A percentile compares a stretch with the other conserved stretches of the same genome.
These are phyloP conservation scores for Pocillopora damicornis DNA, from an alignment of 64 coral and sea anemone genomes.

Conservation along the genomic window DNA sequence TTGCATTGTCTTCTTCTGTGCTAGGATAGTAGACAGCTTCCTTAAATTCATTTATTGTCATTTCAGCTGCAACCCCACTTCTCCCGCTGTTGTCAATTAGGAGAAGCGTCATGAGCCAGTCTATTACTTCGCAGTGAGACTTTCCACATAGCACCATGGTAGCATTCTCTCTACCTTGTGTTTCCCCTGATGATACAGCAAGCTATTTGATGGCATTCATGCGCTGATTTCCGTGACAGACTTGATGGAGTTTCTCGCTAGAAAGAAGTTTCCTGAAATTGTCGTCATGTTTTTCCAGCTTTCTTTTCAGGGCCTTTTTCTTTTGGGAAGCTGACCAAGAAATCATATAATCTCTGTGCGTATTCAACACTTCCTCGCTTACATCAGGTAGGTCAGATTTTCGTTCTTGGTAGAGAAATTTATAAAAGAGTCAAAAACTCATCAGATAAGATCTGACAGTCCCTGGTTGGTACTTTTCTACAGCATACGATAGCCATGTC, in stretches of 20 bases:
- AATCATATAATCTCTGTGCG: conserved; percentile 2
- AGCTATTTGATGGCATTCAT: conserved; percentile 37
- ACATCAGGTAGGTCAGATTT: neutral
- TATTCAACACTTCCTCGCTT: neutral
- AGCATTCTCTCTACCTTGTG: too few relatives aligned
- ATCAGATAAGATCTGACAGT: neutral
- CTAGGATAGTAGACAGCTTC: too few relatives aligned
- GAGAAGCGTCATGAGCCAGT: too few relatives aligned
- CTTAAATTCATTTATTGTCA: too few relatives aligned
- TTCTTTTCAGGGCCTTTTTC: conserved; percentile 23
- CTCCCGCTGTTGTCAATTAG: too few relatives aligned
- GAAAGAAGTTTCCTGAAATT: conserved; percentile 35
- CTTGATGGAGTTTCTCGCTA: conserved; percentile 25
- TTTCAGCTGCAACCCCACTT: too few relatives aligned
- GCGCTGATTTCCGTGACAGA: conserved; percentile 41
- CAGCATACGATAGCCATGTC: neutral
- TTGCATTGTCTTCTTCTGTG: too few relatives aligned
- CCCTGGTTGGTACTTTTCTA: neutral
- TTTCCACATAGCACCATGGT: too few relatives aligned
- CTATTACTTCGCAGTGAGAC: too few relatives aligned
- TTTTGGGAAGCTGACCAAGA: conserved; percentile 46
- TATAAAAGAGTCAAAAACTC: conserved; percentile 7
- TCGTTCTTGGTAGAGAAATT: conserved; percentile 32
- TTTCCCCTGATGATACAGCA: neutral
- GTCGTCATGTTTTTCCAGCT: conserved; percentile 28